Evolutionary conservation across 2,888 invertebrate species (phyloP).

Genomic region (Hermodice carunculata): DNA sequence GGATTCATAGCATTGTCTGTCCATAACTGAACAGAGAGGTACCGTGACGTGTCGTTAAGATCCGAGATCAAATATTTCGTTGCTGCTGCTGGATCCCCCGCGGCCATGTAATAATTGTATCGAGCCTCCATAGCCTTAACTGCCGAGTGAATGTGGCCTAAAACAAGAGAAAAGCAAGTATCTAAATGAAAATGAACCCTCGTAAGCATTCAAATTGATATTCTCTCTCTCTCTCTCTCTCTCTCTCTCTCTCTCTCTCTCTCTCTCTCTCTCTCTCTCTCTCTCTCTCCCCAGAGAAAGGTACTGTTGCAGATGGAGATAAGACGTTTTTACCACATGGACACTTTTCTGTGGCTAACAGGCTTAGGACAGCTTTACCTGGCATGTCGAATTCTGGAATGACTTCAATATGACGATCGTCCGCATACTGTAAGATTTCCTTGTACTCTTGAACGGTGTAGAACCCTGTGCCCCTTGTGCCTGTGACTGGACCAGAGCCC

Average conservation of each 20-base stretch:
- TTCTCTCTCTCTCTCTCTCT: no score
- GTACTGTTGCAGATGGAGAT: no score
- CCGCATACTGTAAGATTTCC: conserved; percentile 57
- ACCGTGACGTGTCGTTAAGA: conserved; percentile 36
- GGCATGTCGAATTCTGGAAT: no score
- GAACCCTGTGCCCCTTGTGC: conserved; percentile 52
- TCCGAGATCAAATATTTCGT: conserved; percentile 34
- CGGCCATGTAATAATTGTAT: background rate
- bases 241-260: no score
- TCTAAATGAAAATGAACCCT: no score
- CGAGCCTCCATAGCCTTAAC: background rate
- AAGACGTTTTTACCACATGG: no score
- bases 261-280: no score
- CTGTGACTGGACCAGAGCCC: conserved; percentile 50
- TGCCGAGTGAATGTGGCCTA: background rate
- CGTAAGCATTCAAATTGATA: no score
- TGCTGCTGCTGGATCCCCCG: background rate
- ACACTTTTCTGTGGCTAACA: no score
- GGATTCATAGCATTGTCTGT: conserved; percentile 64
- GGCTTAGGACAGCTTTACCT: no score
- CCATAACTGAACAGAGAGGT: conserved; percentile 60
- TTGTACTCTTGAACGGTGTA: conserved; percentile 55
- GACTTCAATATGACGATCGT: conserved; percentile 51
- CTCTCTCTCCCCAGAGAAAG: no score
- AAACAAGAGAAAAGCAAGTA: no score